These are phyloP conservation scores for Heliconius hermathena DNA, from an alignment of 1,140 invertebrate genomes.

Conservation along the genomic window DNA sequence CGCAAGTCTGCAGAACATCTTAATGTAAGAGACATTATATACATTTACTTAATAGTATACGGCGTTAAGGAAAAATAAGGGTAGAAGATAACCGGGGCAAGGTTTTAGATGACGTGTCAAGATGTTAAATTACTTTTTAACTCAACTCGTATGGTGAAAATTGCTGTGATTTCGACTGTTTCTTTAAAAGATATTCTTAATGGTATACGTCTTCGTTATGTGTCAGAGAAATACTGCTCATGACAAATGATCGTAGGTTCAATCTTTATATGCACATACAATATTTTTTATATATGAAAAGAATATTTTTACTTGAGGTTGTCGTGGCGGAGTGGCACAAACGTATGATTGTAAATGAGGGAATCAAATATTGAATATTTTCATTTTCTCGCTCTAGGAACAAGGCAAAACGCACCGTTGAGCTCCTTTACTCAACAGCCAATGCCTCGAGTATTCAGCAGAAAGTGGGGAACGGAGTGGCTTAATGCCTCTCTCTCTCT, in stretches of 20 bases:
- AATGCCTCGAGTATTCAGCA: no score
- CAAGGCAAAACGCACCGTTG: no score
- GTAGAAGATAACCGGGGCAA: conserved; percentile 16
- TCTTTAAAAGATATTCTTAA: neutral
- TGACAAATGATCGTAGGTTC: neutral
- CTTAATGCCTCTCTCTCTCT: no score
- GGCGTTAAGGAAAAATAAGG: conserved; percentile 33
- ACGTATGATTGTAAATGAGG: no score
- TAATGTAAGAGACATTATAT: conserved; percentile 33
- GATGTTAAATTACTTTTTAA: conserved; percentile 30
- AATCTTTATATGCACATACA: neutral
- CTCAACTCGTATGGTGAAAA: conserved; percentile 23
- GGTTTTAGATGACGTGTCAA: conserved; percentile 22
- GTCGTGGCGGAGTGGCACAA: no score
- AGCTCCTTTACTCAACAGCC: no score
- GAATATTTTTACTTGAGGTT: no score
- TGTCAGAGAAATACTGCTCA: neutral
- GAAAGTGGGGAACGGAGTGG: no score
- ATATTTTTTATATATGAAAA: no score
- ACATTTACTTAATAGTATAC: conserved; percentile 36
- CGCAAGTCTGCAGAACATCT: conserved; percentile 16
- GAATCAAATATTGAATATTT: no score
- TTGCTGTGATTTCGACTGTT: conserved; percentile 11
- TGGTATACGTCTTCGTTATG: neutral
- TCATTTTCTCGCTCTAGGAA: no score